Conservation (phyloP, 1,140 invertebrate species). For the Macrotrachela quadricornifera region DNA sequence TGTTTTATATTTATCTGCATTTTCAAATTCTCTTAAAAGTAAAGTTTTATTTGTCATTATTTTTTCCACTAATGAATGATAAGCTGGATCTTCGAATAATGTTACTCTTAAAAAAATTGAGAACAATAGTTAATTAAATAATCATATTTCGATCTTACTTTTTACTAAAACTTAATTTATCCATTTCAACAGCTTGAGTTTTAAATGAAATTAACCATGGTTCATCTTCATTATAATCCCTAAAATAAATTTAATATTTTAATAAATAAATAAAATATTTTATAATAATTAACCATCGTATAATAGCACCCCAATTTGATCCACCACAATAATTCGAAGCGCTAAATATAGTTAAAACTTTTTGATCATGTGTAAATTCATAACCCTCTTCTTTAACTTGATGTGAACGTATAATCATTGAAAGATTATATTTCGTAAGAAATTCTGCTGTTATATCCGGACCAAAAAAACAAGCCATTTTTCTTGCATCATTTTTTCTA, state of each 20-base stretch:
- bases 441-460: conserved; percentile 7
- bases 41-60: no score
- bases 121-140: no score
- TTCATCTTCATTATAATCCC: no score
- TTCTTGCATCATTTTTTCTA: background rate
- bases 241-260: no score
- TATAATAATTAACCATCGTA: conserved; percentile 31
- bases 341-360: conserved; percentile 60
- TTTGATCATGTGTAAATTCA: conserved; percentile 5
- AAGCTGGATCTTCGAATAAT: no score
- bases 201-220: background rate
- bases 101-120: no score
- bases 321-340: conserved; percentile 69
- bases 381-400: conserved; percentile 5
- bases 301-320: conserved; percentile 61
- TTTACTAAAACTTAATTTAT: background rate
- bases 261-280: no score
- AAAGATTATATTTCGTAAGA: conserved; percentile 5
- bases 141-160: no score
- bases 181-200: no score
- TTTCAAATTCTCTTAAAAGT: no score
- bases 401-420: conserved; percentile 6
- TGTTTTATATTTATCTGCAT: no score
- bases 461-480: conserved; percentile 4
- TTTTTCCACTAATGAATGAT: no score